Evolutionary conservation across 2,797 vertebrate species (phyloP).

Genomic region (Karalla daura): DNA sequence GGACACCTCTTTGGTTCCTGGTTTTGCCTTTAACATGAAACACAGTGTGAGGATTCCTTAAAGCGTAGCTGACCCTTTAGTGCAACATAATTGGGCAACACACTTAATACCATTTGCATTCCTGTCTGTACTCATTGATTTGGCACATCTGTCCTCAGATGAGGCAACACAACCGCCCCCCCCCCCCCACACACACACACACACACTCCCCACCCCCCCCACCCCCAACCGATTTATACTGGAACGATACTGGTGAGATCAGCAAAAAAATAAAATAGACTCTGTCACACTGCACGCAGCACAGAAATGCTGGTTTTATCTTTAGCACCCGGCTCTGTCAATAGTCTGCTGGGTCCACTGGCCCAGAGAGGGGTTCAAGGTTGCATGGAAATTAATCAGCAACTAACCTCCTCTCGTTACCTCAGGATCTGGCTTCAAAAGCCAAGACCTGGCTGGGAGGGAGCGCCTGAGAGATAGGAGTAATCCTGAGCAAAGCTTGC

Average conservation of each 20-base stretch:
- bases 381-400: slow-evolving; percentile 82
- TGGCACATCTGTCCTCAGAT: slow-evolving; percentile 42
- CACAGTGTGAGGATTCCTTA: too few relatives aligned
- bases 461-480: slow-evolving; percentile 2
- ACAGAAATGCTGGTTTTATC: slow-evolving; percentile 79
- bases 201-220: too few relatives aligned
- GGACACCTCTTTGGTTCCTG: slow-evolving; percentile 7
- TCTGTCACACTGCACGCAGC: slow-evolving; percentile 53
- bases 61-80: too few relatives aligned
- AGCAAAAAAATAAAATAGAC: slow-evolving; percentile 48
- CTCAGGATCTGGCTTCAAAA: slow-evolving; percentile 57
- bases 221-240: slow-evolving; percentile 42
- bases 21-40: background rate
- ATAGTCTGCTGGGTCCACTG: slow-evolving; percentile 86
- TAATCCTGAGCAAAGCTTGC: slow-evolving; percentile 40
- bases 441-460: slow-evolving; percentile 23
- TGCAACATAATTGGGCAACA: background rate
- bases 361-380: slow-evolving; percentile 84
- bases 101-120: background rate
- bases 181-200: too few relatives aligned
- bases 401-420: slow-evolving; percentile 76
- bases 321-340: slow-evolving; percentile 83
- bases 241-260: slow-evolving; percentile 73
- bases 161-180: slow-evolving; percentile 46
- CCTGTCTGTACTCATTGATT: slow-evolving; percentile 42